phyloP scores from a whole-genome alignment of 2,797 vertebrate species.

The Cetoscarus ocellatus region DNA sequence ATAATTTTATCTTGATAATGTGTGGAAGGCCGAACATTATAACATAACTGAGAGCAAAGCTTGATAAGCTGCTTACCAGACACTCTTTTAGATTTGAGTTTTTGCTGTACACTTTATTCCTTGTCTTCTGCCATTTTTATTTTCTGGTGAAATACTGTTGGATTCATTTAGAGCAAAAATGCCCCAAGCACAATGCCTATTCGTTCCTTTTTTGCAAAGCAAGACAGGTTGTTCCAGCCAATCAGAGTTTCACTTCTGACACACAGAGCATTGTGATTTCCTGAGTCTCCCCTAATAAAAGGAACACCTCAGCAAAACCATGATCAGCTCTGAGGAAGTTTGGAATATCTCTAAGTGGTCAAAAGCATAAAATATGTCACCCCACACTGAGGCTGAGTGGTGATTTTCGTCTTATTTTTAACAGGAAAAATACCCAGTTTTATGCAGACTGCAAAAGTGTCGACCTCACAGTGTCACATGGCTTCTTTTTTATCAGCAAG shows the following conservation, averaged over 20 bases:
- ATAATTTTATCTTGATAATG: no score
- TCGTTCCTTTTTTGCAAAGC: conserved; percentile 7
- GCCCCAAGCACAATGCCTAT: neutral
- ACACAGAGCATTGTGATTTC: conserved; percentile 33
- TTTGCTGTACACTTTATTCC: neutral
- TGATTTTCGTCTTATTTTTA: conserved; percentile 9
- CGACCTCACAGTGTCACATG: conserved; percentile 26
- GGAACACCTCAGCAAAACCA: conserved; percentile 39
- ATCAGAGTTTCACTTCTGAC: conserved; percentile 41
- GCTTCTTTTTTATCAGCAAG: conserved; percentile 53
- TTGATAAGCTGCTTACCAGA: no score
- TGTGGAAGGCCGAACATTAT: no score
- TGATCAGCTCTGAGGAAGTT: conserved; percentile 58
- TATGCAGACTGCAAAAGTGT: neutral
- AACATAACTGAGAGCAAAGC: no score
- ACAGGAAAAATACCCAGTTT: conserved; percentile 5
- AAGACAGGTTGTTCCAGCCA: conserved; percentile 9
- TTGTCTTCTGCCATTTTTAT: neutral
- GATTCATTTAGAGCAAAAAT: neutral
- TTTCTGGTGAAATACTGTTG: neutral
- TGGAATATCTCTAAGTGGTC: conserved; percentile 43
- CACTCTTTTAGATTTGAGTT: neutral
- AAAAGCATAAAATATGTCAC: conserved; percentile 57
- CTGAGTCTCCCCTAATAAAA: conserved; percentile 21
- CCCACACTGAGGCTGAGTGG: conserved; percentile 8